Conservation (phyloP, 2,797 vertebrate species). For the Hypotaenidia okinawae region DNA sequence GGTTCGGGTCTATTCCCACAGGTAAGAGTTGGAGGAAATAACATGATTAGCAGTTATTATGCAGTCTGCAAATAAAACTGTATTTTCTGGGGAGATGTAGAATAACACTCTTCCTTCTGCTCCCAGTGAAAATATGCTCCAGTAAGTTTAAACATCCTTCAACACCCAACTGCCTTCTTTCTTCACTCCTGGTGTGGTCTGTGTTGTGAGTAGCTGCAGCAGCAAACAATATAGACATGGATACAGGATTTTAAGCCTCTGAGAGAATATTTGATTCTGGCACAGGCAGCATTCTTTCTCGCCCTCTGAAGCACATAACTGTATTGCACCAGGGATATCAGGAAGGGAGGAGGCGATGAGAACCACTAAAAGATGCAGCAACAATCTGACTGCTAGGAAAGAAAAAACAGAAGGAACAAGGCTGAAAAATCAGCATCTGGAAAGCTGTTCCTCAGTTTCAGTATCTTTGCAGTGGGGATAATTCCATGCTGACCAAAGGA, state of each 20-base stretch:
- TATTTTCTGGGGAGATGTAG: neutral
- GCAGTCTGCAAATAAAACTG: neutral
- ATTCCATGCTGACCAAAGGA: neutral
- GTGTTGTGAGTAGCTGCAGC: neutral
- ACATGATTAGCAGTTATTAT: rapidly evolving
- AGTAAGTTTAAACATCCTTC: neutral
- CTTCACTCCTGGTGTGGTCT: neutral
- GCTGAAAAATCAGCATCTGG: neutral
- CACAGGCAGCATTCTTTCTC: neutral
- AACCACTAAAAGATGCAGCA: neutral
- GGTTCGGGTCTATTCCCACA: neutral
- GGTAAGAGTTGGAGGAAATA: neutral
- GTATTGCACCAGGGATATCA: neutral
- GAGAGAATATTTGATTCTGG: neutral
- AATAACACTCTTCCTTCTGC: neutral
- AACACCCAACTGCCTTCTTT: neutral
- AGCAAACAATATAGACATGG: neutral
- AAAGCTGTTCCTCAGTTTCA: neutral
- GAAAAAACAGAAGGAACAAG: neutral
- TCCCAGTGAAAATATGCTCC: neutral
- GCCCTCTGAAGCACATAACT: neutral
- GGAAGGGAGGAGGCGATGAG: neutral
- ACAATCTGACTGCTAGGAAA: neutral
- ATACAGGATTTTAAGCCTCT: neutral
- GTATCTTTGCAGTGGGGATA: neutral